Evolutionary conservation across 1,140 invertebrate species (phyloP).

Genomic region (Holcopasites calliopsidis): DNA sequence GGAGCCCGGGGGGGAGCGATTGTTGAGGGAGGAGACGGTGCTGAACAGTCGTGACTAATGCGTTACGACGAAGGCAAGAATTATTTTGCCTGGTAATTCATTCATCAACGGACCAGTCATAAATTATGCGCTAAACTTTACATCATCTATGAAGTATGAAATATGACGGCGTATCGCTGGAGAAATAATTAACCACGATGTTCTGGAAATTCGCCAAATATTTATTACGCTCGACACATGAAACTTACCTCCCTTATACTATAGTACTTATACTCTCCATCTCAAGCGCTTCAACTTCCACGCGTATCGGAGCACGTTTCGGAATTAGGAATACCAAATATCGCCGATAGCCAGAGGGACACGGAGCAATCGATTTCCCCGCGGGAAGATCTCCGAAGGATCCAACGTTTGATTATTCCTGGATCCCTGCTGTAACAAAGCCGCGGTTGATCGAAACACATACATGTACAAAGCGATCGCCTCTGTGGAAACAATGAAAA

Average conservation of each 20-base stretch:
- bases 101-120: not conserved
- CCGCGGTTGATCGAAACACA: conserved; percentile 7
- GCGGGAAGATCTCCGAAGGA: not conserved
- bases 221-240: too few species aligned
- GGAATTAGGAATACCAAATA: conserved; percentile 10
- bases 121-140: conserved; percentile 10
- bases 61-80: conserved; percentile 20
- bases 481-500: conserved; percentile 10
- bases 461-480: conserved; percentile 14
- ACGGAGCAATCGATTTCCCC: conserved; percentile 1
- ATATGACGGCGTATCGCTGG: not conserved
- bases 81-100: conserved; percentile 33
- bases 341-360: not conserved
- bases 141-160: not conserved
- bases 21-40: conserved; percentile 23
- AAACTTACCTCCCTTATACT: too few species aligned
- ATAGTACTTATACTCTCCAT: too few species aligned
- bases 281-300: too few species aligned
- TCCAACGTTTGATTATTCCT: conserved; percentile 6
- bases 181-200: not conserved
- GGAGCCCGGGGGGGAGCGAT: conserved; percentile 13
- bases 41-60: conserved; percentile 54
- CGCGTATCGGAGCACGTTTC: not conserved
- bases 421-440: not conserved
- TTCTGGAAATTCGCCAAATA: too few species aligned